Evolutionary conservation across 2,113 vertebrate genomes (phyloP).

Genomic region (Hylia prasina): DNA sequence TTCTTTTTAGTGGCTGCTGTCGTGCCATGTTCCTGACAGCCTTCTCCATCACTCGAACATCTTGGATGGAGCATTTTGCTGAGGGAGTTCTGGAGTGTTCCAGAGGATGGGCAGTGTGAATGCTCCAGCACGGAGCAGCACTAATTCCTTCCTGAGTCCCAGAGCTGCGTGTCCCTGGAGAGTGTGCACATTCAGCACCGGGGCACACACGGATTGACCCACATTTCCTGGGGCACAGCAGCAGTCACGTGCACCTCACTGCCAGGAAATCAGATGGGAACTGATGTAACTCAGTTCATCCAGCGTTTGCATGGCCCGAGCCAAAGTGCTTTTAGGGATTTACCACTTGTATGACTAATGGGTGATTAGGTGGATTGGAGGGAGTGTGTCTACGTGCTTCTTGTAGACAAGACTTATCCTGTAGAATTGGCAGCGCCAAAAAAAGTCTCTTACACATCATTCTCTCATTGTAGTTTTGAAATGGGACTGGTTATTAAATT

Average conservation of each 20-base stretch:
- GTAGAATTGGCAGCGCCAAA: not conserved
- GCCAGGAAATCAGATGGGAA: constrained; percentile 11
- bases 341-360: constrained; percentile 5
- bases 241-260: not conserved
- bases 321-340: constrained; percentile 12
- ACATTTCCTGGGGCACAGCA: constrained; percentile 28
- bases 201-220: not conserved
- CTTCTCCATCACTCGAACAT: not conserved
- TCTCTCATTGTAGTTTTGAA: not conserved
- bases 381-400: not conserved
- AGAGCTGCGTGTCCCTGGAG: not conserved
- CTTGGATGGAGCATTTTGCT: not conserved
- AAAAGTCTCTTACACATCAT: not conserved
- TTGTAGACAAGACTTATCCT: not conserved
- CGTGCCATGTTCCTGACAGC: not conserved
- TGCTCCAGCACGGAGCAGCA: rapidly evolving
- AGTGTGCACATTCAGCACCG: not conserved
- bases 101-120: not conserved
- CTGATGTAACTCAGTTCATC: constrained; percentile 10
- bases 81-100: not conserved
- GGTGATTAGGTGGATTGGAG: not conserved
- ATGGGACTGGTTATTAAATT: not conserved
- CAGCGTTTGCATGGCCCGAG: not conserved
- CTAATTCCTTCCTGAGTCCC: not conserved
- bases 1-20: not conserved